Percentiles rank a stretch among this genome's conserved stretches.
phyloP scores from a whole-genome alignment of 2,888 invertebrate species.

The Eubasilissa splendida region DNA sequence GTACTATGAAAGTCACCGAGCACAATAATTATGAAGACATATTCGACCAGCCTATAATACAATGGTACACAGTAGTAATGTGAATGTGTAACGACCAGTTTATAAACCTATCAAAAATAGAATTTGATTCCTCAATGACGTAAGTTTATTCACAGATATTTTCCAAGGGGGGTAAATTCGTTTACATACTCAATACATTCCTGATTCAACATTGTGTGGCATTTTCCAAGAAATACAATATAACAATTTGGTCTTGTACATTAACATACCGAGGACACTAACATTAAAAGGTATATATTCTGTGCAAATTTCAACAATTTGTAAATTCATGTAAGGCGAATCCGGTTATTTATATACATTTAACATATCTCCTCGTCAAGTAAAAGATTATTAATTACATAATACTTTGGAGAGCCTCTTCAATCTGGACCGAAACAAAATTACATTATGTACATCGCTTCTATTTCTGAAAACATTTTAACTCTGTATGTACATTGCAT shows the following conservation, averaged over 20 bases:
- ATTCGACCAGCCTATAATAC: slow-evolving; percentile 23
- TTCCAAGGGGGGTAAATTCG: slow-evolving; percentile 52
- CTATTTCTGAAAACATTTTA: too few species aligned
- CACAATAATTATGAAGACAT: slow-evolving; percentile 20
- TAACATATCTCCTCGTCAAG: neutral
- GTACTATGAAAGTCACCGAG: slow-evolving; percentile 36
- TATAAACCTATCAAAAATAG: slow-evolving; percentile 58
- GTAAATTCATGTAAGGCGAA: slow-evolving; percentile 36
- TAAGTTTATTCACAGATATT: slow-evolving; percentile 50
- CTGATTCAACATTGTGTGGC: slow-evolving; percentile 39
- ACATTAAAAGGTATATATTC: slow-evolving; percentile 24
- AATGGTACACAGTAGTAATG: slow-evolving; percentile 44
- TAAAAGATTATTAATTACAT: neutral
- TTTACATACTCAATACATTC: slow-evolving; percentile 46
- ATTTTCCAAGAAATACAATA: slow-evolving; percentile 28
- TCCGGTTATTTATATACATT: slow-evolving; percentile 16
- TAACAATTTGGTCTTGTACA: slow-evolving; percentile 24
- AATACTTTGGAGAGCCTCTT: too few species aligned
- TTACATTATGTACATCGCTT: too few species aligned
- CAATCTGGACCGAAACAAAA: too few species aligned
- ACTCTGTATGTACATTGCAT: too few species aligned
- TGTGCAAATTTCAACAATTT: slow-evolving; percentile 22
- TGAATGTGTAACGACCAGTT: slow-evolving; percentile 47
- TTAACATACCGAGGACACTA: slow-evolving; percentile 20
- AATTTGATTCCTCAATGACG: slow-evolving; percentile 47